A percentile compares a stretch with the other conserved stretches of the same genome.
Evolutionary conservation across 2,888 invertebrate genomes (phyloP).

Genomic region (Phrixothrix hirtus): DNA sequence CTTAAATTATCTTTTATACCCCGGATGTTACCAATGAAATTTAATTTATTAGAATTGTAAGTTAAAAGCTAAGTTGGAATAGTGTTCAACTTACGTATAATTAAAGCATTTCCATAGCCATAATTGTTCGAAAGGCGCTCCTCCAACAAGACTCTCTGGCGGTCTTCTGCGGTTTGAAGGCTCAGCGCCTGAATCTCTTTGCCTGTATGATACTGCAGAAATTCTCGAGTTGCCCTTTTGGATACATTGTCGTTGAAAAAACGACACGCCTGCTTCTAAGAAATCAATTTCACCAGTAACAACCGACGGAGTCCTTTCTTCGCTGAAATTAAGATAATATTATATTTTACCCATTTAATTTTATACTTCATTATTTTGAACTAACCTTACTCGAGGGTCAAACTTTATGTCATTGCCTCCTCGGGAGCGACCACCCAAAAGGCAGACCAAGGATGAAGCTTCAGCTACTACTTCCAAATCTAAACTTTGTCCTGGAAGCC

Average conservation of each 20-base stretch:
- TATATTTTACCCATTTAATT: too few species aligned
- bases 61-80: background rate
- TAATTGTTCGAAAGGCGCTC: constrained; percentile 62
- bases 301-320: constrained; percentile 44
- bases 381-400: constrained; percentile 54
- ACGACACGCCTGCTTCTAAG: constrained; percentile 65
- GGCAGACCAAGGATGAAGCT: constrained; percentile 65
- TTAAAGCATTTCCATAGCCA: constrained; percentile 73
- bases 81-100: constrained; percentile 60
- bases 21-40: too few species aligned
- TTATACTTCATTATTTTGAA: too few species aligned
- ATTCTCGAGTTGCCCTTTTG: constrained; percentile 58
- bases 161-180: constrained; percentile 53
- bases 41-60: too few species aligned
- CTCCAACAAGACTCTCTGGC: constrained; percentile 63
- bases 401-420: constrained; percentile 60
- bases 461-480: constrained; percentile 65
- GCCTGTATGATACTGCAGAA: constrained; percentile 61
- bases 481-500: constrained; percentile 65
- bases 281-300: constrained; percentile 59
- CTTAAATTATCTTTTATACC: too few species aligned
- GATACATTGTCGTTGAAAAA: constrained; percentile 62
- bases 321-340: constrained; percentile 42
- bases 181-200: constrained; percentile 58
- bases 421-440: constrained; percentile 62